Percentiles rank a stretch among this genome's conserved stretches.
Evolutionary conservation across 2,888 invertebrate species (phyloP).

Genomic region (Eupithecia pulchellata): DNA sequence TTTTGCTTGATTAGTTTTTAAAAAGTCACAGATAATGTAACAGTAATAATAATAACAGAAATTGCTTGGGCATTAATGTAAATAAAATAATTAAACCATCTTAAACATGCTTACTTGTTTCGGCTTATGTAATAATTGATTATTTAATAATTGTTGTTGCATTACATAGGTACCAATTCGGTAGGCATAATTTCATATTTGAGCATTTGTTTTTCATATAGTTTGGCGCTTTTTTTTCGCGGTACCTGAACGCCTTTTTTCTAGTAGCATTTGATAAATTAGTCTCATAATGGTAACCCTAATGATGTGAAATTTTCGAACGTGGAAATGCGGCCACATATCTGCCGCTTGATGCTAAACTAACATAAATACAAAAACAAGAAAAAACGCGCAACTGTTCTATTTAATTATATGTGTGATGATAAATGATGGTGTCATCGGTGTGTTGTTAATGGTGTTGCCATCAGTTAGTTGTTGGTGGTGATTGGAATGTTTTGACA

Average conservation of each 20-base stretch:
- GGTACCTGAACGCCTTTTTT: no score
- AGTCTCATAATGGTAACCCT: conserved; percentile 19
- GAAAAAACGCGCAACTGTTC: conserved; percentile 38
- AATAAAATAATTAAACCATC: background rate
- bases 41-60: no score
- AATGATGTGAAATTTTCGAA: conserved; percentile 37
- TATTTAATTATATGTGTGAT: conserved; percentile 62
- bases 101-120: background rate
- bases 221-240: conserved; percentile 7
- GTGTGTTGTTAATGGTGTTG: conserved; percentile 57
- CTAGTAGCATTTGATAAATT: conserved; percentile 11
- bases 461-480: conserved; percentile 29
- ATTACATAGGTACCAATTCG: background rate
- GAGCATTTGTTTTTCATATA: background rate
- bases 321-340: conserved; percentile 22
- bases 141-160: background rate
- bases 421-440: conserved; percentile 62
- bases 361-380: conserved; percentile 30
- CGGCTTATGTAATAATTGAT: background rate
- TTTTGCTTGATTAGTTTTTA: background rate
- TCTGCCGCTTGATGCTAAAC: conserved; percentile 22
- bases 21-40: no score
- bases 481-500: conserved; percentile 27
- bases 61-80: no score
- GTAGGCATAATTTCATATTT: background rate